Conservation (phyloP, 1,140 invertebrate species). For the Chionoecetes opilio region DNA sequence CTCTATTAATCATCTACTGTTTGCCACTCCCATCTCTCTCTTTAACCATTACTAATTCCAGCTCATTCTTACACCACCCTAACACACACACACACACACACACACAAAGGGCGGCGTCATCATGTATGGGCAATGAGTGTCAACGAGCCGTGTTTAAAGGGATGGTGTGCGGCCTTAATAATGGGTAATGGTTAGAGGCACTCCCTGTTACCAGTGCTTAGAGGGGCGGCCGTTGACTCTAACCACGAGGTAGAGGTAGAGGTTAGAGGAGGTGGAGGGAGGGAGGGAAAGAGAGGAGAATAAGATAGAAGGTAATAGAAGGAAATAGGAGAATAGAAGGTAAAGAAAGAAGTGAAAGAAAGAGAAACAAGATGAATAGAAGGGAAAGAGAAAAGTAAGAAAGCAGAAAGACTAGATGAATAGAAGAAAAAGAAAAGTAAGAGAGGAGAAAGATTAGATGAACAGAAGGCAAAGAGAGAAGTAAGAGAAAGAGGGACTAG, state of each 20-base stretch:
- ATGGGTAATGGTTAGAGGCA: background rate
- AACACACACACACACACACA: no score
- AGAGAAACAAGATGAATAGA: background rate
- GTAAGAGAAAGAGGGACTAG: background rate
- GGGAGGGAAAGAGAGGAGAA: background rate
- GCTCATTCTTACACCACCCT: no score
- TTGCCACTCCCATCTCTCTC: no score
- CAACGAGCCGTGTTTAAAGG: background rate
- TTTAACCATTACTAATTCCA: no score
- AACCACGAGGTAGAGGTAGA: no score
- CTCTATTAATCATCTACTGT: no score
- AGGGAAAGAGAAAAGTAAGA: background rate
- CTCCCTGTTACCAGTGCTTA: background rate
- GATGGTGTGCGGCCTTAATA: background rate
- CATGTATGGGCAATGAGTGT: background rate
- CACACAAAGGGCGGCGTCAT: background rate
- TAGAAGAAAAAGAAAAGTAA: background rate
- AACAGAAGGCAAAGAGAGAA: background rate
- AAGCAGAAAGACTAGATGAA: background rate
- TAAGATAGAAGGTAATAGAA: background rate
- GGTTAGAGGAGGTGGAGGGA: background rate
- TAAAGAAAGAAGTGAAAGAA: background rate
- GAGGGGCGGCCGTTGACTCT: background rate
- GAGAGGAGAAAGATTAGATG: background rate
- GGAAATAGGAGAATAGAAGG: background rate